Conservation (phyloP, 2,888 invertebrate genomes). For the Saturnia pavonia region DNA sequence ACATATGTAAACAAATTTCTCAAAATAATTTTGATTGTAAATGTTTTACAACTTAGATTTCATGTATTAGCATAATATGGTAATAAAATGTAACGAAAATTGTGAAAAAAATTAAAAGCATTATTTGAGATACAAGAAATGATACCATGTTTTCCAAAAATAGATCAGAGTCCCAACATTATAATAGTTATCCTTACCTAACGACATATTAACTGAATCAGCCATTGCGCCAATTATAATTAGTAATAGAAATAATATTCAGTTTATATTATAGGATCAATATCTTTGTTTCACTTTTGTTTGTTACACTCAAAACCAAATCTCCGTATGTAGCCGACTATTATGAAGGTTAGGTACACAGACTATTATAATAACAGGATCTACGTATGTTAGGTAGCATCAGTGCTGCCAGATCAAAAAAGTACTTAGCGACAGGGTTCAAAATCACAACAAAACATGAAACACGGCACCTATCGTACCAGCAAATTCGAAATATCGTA, state of each 20-base stretch:
- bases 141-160: conserved; percentile 31
- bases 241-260: conserved; percentile 4
- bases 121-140: background rate
- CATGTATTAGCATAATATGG: background rate
- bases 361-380: too few relatives aligned
- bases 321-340: background rate
- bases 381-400: too few relatives aligned
- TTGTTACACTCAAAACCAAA: background rate
- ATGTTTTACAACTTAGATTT: background rate
- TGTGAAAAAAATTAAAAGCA: background rate
- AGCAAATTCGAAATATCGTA: too few relatives aligned
- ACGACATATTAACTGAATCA: conserved; percentile 71
- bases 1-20: conserved; percentile 15
- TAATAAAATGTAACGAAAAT: background rate
- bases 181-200: conserved; percentile 52
- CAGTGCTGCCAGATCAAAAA: too few relatives aligned
- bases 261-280: background rate
- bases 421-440: too few relatives aligned
- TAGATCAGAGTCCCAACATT: conserved; percentile 19
- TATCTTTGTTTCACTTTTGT: background rate
- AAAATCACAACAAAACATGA: too few relatives aligned
- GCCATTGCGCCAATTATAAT: conserved; percentile 47
- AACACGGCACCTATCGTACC: too few relatives aligned
- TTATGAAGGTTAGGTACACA: background rate
- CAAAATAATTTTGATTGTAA: background rate